Conservation (phyloP, 2,888 invertebrate genomes). For the Heterodera filipjevi region DNA sequence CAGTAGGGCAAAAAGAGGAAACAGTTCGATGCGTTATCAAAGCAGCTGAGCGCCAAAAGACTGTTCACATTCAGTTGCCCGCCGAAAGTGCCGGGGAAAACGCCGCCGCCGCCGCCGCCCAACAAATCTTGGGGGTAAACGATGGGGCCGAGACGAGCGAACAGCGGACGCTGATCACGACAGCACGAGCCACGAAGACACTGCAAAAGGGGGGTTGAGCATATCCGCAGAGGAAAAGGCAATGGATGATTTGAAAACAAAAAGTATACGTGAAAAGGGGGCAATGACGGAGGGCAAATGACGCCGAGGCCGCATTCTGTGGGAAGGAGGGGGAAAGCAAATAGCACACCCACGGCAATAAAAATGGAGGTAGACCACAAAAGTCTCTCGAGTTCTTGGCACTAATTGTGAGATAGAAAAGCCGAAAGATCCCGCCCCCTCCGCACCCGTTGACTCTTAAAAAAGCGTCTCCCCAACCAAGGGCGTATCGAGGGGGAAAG, state of each 20-base stretch:
- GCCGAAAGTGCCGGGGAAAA: background rate
- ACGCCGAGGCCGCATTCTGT: slow-evolving; percentile 24
- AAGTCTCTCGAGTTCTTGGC: no score
- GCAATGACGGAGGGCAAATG: slow-evolving; percentile 19
- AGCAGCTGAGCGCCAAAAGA: slow-evolving; percentile 12
- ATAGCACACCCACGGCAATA: no score
- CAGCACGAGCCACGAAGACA: slow-evolving; percentile 24
- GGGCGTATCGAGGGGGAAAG: no score
- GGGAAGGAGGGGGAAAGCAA: background rate
- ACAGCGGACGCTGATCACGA: slow-evolving; percentile 26
- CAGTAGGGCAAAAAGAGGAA: slow-evolving; percentile 27
- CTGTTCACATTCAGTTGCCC: background rate
- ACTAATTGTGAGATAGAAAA: no score
- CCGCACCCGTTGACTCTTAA: no score
- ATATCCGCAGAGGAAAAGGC: background rate
- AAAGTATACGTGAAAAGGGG: slow-evolving; percentile 21
- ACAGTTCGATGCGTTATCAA: slow-evolving; percentile 31
- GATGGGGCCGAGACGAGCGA: slow-evolving; percentile 25
- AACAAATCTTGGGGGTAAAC: slow-evolving; percentile 28
- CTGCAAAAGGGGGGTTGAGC: slow-evolving; percentile 12
- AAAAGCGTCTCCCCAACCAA: no score
- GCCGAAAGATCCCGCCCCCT: no score
- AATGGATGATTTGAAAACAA: background rate
- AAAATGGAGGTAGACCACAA: no score
- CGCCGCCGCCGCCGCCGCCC: slow-evolving; percentile 2